Base-by-base conservation (phyloP, 1,140 invertebrate genomes). In the Pteromalus puparum region DNA sequence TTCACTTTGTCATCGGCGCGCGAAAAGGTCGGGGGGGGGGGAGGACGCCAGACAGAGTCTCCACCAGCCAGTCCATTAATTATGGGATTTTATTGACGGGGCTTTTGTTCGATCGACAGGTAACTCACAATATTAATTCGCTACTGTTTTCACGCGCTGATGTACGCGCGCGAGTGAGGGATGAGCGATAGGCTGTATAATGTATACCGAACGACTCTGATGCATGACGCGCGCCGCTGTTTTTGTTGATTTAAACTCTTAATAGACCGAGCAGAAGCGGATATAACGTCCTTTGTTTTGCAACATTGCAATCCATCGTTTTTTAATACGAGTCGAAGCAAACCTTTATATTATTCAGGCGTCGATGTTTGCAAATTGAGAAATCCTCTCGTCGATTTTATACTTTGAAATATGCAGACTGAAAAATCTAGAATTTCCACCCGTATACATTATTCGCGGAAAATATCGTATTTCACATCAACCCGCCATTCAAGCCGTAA, bases 1-100 rank as follows among this genome's bases (percentile, higher is more conserved):
- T 72, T 53, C 61, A 70, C 82, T 83, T 83, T 77, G 82, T 70
- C 75, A 74, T 82, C 80, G 46, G 61, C 13, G n/a, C 18, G 4
- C 53, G 18, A 61, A 61, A 18, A n/a, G 53, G n/a, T n/a, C n/a
- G n/a, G n/a, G n/a, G n/a, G n/a, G n/a, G 53, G 18, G 5, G 53
- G 10, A 30, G n/a, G 21, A 34, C 30, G 26, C 24, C 34, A 61
- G 53, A 30, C 72, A n/a, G 26, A 30, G 26, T 74, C 30, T 48
- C 21, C 28, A 5, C 48, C n/a, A 61, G 21, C 53, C 72, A 13
- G 28, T 65, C 81, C 81, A 70, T 83, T 75, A 68, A 78, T 83
- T 75, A 75, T 53, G 34, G 34, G 24, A 61, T 77, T 77, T 83
- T 77, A 83, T 68, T 34, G 53, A 13, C n/a, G 9, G 53, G 21